Base-by-base conservation (phyloP, 2,888 invertebrate genomes). In the Thereva nobilitata region DNA sequence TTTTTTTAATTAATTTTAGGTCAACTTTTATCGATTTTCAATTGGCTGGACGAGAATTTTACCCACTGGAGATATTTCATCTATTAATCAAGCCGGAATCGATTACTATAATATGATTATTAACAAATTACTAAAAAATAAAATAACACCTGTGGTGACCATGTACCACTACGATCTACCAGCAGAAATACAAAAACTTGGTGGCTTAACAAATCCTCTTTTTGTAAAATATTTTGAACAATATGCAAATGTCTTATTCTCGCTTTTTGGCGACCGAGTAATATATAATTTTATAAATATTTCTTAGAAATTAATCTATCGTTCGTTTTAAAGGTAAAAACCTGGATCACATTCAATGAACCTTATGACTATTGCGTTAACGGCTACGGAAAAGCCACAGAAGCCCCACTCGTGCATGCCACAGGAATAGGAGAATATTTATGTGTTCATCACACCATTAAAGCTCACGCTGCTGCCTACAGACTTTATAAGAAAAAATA, bases 101-200 rank as follows among this genome's bases (percentile, higher is more conserved):
- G 76, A 82, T 35, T 89, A 89, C 76, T 91, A 90, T 77, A 86
- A 86, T 71, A 82, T 83, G 69, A 78, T 89, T 5, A 86, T 90
- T 64, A 77, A 88, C 72, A 86, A 84, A 74, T 82, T 90, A 70
- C 70, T 86, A 0, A 82, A 80, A 45, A 84, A 84, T 71, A 84
- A 83, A 49, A 88, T 91, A 64, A 76, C 80, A 57, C 89, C 90
- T 0, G 78, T 86, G 77, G 80, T 88, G 73, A 84, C 85, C 0
- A 75, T 86, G 41, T 84, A 82, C 72, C 85, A 86, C 67, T 84
- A 84, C 82, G 86, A 86, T 72, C 73, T 85, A 45, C 85, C 85
- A 0, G 80, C 83, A 67, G 79, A 79, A 49, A 75, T 87, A 0
- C 85, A 85, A 71, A 82, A 84, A 1, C 71, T 84, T 5, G 86